Percentiles rank a stretch among this genome's conserved stretches.
Evolutionary conservation across 2,797 vertebrate genomes (phyloP).

Genomic region (Fistularia tabacaria): DNA sequence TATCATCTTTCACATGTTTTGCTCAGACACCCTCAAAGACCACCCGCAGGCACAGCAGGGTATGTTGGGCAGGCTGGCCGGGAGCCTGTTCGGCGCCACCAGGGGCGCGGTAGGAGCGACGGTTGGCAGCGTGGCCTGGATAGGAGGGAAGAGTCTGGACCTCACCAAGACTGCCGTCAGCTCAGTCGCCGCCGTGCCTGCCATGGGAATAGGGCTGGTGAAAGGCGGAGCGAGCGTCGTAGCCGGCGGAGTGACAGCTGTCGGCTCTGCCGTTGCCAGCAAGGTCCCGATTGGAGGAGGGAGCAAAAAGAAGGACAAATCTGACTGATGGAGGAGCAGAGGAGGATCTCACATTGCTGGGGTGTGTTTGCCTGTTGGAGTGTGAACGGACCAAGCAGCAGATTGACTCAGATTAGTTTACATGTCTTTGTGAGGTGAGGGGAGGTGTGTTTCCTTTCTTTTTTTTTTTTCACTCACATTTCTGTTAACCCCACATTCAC

Average conservation of each 20-base stretch:
- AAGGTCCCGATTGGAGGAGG: conserved; percentile 91
- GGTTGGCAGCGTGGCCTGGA: conserved; percentile 89
- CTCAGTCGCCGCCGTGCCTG: conserved; percentile 88
- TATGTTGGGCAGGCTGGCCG: conserved; percentile 88
- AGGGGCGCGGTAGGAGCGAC: conserved; percentile 93
- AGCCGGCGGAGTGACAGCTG: conserved; percentile 87
- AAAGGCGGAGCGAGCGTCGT: conserved; percentile 91
- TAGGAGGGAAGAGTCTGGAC: conserved; percentile 91
- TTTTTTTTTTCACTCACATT: conserved; percentile 1
- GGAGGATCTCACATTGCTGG: conserved; percentile 15
- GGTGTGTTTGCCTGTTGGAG: conserved; percentile 32
- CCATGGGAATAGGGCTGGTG: conserved; percentile 87
- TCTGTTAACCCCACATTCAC: conserved; percentile 19
- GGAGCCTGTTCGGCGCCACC: conserved; percentile 89
- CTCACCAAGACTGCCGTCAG: conserved; percentile 91
- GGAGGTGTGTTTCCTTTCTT: conserved; percentile 3
- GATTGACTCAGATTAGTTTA: not conserved
- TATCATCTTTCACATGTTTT: conserved; percentile 24
- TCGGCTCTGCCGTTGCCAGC: conserved; percentile 89
- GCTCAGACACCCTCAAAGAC: conserved; percentile 83
- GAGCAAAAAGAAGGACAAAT: conserved; percentile 96
- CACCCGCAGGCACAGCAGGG: conserved; percentile 87
- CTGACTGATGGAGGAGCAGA: conserved; percentile 79
- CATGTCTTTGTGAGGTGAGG: no score
- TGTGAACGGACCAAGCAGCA: conserved; percentile 8